Conservation (phyloP, 2,113 vertebrate genomes). For the Tragulus kanchil region DNA sequence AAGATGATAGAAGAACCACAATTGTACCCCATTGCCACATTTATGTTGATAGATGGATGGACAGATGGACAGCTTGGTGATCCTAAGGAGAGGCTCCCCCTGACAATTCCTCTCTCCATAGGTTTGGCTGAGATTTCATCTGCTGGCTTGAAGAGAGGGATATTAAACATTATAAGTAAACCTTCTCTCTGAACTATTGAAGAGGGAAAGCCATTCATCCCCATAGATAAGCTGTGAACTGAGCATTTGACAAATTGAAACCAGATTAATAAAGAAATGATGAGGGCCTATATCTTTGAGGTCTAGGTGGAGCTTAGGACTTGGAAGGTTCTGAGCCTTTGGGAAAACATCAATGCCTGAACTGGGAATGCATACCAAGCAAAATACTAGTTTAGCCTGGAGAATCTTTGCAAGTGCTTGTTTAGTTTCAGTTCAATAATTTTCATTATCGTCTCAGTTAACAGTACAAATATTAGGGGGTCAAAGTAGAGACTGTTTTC, state of each 20-base stretch:
- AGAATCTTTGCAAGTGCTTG: neutral
- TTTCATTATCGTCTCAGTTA: constrained; percentile 17
- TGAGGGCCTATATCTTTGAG: neutral
- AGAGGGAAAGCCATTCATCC: constrained; percentile 42
- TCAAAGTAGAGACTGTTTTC: neutral
- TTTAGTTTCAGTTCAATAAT: neutral
- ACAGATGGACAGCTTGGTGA: neutral
- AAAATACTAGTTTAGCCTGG: constrained; percentile 33
- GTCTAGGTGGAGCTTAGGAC: neutral
- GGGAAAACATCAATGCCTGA: neutral
- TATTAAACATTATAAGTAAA: too few relatives aligned
- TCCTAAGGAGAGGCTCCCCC: neutral
- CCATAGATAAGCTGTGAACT: constrained; percentile 67
- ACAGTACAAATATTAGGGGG: neutral
- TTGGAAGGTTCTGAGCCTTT: neutral
- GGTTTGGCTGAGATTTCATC: neutral
- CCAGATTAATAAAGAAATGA: constrained; percentile 37
- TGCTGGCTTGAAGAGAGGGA: neutral
- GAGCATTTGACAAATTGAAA: constrained; percentile 49
- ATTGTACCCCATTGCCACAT: rapidly evolving
- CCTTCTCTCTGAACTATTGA: constrained; percentile 30
- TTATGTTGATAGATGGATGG: neutral
- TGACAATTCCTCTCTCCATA: neutral
- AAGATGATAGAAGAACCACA: neutral
- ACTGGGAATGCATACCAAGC: neutral